A percentile compares a stretch with the other conserved stretches of the same genome.
These are phyloP conservation scores for Oryzias celebensis DNA, from an alignment of 2,113 vertebrate species.

Conservation along the genomic window DNA sequence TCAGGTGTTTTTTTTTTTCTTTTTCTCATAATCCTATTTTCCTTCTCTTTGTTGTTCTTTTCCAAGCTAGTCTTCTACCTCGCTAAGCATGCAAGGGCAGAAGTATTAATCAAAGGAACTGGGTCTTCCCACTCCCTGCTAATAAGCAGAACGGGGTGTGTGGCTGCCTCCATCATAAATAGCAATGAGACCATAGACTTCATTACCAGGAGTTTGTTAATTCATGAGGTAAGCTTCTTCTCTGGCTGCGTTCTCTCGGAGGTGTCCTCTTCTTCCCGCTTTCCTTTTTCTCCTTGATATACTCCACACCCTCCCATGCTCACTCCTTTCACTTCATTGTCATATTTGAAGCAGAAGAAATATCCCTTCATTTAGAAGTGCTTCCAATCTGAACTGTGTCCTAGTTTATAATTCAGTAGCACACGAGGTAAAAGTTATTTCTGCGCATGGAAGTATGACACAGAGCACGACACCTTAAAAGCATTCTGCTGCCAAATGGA, in stretches of 20 bases:
- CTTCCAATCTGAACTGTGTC: conserved; percentile 43
- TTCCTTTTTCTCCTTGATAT: conserved; percentile 37
- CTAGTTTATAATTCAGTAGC: conserved; percentile 57
- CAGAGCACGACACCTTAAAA: conserved; percentile 42
- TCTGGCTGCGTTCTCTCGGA: conserved; percentile 28
- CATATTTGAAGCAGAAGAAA: conserved; percentile 37
- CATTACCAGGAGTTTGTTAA: conserved; percentile 72
- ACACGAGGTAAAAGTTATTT: conserved; percentile 58
- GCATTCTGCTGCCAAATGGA: conserved; percentile 43
- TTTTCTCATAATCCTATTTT: conserved; percentile 45
- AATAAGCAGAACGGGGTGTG: conserved; percentile 73
- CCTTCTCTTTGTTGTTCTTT: conserved; percentile 7
- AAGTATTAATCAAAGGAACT: conserved; percentile 68
- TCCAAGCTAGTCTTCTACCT: conserved; percentile 35
- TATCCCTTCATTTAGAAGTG: conserved; percentile 42
- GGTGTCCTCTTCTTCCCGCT: conserved; percentile 35
- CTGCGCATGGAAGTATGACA: conserved; percentile 47
- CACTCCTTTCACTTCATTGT: conserved; percentile 27
- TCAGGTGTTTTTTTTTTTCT: conserved; percentile 58
- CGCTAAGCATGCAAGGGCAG: conserved; percentile 37
- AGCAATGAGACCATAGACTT: conserved; percentile 70
- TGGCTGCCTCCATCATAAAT: conserved; percentile 72
- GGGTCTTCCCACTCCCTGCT: conserved; percentile 65
- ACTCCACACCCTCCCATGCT: conserved; percentile 23
- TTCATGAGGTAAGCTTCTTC: conserved; percentile 66